phyloP scores from a whole-genome alignment of 2,888 invertebrate genomes.

The Cheilosia urbana region DNA sequence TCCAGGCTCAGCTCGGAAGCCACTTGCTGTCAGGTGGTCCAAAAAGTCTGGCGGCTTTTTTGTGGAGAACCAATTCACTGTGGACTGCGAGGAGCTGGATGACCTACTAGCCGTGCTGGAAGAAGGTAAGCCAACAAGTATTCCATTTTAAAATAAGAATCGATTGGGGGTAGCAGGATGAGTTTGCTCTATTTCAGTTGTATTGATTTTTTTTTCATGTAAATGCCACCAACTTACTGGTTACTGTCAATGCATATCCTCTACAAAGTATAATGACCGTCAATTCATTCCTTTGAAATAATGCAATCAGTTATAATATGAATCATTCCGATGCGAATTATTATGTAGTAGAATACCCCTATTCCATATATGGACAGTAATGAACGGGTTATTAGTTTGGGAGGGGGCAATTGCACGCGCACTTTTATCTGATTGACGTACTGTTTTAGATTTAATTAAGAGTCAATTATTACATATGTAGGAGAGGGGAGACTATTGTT shows the following conservation, averaged over 20 bases:
- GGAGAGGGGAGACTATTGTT: neutral
- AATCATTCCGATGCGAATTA: neutral
- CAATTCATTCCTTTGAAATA: neutral
- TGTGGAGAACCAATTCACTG: constrained; percentile 97
- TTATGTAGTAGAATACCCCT: neutral
- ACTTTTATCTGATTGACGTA: constrained; percentile 10
- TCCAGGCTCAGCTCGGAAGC: constrained; percentile 90
- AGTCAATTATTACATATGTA: neutral
- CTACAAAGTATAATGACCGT: neutral
- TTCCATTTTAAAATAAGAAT: constrained; percentile 27
- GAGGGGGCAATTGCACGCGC: constrained; percentile 17
- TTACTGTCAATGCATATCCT: neutral
- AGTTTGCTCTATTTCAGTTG: neutral
- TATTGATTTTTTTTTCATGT: neutral
- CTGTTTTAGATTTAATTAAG: neutral
- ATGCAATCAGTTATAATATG: constrained; percentile 32
- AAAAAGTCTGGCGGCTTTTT: constrained; percentile 96
- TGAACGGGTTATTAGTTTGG: neutral
- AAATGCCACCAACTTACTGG: neutral
- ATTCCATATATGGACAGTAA: neutral
- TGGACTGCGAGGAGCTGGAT: constrained; percentile 96
- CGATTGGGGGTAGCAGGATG: constrained; percentile 31
- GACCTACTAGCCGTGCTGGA: constrained; percentile 96
- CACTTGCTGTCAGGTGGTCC: constrained; percentile 96
- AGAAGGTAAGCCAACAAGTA: constrained; percentile 88